These are phyloP conservation scores for Caenorhabditis elegans DNA, from an alignment of 1,140 invertebrate genomes.

Conservation along the genomic window DNA sequence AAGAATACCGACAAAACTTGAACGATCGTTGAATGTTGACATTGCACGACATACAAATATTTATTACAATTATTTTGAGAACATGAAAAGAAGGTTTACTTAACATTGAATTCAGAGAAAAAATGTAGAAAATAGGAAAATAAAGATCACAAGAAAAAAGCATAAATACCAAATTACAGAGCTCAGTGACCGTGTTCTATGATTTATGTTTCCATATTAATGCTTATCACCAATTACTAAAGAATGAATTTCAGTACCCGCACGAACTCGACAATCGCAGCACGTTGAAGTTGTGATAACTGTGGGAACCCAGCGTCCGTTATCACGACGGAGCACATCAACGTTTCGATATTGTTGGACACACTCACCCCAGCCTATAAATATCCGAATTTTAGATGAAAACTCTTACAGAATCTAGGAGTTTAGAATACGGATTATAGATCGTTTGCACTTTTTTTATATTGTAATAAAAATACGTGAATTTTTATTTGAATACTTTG, in stretches of 20 bases:
- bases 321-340: constrained; percentile 38
- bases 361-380: constrained; percentile 46
- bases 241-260: constrained; percentile 44
- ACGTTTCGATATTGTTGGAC: constrained; percentile 45
- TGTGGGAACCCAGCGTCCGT: constrained; percentile 44
- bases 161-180: too few species aligned
- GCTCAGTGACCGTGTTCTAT: too few species aligned
- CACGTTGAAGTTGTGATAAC: constrained; percentile 43
- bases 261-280: constrained; percentile 45
- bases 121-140: not conserved
- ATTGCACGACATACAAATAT: too few species aligned
- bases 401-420: too few species aligned
- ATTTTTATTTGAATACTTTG: too few species aligned
- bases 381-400: not conserved
- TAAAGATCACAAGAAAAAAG: not conserved
- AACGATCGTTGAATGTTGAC: not conserved
- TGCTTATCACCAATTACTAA: constrained; percentile 38
- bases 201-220: not conserved
- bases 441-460: too few species aligned
- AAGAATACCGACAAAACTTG: not conserved
- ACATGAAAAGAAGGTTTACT: too few species aligned
- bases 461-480: too few species aligned
- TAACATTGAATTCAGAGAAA: not conserved
- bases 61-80: not conserved
- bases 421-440: too few species aligned